Conservation (phyloP, 2,888 invertebrate species). For the Tinea trinotella region DNA sequence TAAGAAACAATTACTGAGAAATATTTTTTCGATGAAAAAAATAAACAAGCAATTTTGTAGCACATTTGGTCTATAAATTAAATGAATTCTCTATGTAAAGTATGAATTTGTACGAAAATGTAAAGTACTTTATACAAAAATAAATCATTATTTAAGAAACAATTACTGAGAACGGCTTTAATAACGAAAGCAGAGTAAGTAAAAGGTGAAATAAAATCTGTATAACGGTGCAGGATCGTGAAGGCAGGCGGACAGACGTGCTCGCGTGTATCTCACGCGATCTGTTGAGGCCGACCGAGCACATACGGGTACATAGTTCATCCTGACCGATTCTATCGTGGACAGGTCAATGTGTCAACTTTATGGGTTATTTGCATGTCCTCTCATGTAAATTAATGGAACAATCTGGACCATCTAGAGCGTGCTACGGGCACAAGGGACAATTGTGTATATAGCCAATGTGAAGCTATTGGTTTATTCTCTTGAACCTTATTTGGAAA, state of each 20-base stretch:
- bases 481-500: too few species aligned
- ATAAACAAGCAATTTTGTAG: too few species aligned
- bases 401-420: slow-evolving; percentile 11
- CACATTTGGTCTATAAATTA: too few species aligned
- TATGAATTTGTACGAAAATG: too few species aligned
- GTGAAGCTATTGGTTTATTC: not conserved
- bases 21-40: too few species aligned
- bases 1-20: too few species aligned
- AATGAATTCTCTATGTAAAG: too few species aligned
- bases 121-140: too few species aligned
- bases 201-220: slow-evolving; percentile 30
- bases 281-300: not conserved
- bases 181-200: not conserved
- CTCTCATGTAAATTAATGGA: slow-evolving; percentile 16
- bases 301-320: slow-evolving; percentile 5
- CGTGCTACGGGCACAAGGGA: not conserved
- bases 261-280: slow-evolving; percentile 14
- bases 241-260: slow-evolving; percentile 23
- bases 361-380: slow-evolving; percentile 17
- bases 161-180: not conserved
- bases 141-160: too few species aligned
- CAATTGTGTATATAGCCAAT: not conserved
- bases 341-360: slow-evolving; percentile 17
- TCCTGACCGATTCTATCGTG: slow-evolving; percentile 8
- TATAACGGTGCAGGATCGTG: slow-evolving; percentile 31